Percentiles rank a stretch among this genome's conserved stretches.
Conservation (phyloP, 1,140 invertebrate genomes). For the Danaus melanippus region DNA sequence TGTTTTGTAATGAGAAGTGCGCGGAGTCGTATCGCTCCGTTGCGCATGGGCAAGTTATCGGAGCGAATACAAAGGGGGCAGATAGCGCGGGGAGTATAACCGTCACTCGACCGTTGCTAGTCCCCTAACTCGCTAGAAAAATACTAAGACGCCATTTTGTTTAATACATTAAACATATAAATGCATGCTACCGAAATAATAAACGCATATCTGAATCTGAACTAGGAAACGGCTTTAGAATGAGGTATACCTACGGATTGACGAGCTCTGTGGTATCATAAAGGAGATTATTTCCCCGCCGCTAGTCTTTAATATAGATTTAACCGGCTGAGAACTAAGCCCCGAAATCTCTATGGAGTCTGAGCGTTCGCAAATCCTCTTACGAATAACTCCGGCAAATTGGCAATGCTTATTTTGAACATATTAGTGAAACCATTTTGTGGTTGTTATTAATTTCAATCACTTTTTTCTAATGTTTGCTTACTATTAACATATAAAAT, state of each 20-base stretch:
- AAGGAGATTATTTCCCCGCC: constrained; percentile 45
- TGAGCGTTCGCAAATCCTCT: constrained; percentile 47
- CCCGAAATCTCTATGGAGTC: constrained; percentile 27
- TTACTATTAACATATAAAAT: no score
- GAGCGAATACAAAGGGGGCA: constrained; percentile 69
- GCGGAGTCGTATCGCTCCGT: constrained; percentile 63
- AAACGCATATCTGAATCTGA: constrained; percentile 29
- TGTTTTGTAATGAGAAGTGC: constrained; percentile 65
- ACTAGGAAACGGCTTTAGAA: constrained; percentile 40
- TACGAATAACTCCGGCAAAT: constrained; percentile 44
- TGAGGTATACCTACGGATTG: constrained; percentile 34
- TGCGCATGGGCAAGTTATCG: constrained; percentile 70
- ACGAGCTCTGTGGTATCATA: constrained; percentile 35
- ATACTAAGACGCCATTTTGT: constrained; percentile 64
- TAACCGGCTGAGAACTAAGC: constrained; percentile 44
- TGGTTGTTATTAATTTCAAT: no score
- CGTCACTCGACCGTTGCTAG: constrained; percentile 69
- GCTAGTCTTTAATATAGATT: constrained; percentile 49
- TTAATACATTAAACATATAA: constrained; percentile 31
- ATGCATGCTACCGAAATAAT: constrained; percentile 30
- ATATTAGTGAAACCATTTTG: no score
- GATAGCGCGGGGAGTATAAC: constrained; percentile 68
- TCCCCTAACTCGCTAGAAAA: constrained; percentile 67
- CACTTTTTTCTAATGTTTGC: no score
- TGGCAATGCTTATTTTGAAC: constrained; percentile 27